Percentiles rank a stretch among this genome's conserved stretches.
Conservation (phyloP, 2,888 invertebrate genomes). For the Melolontha melolontha region DNA sequence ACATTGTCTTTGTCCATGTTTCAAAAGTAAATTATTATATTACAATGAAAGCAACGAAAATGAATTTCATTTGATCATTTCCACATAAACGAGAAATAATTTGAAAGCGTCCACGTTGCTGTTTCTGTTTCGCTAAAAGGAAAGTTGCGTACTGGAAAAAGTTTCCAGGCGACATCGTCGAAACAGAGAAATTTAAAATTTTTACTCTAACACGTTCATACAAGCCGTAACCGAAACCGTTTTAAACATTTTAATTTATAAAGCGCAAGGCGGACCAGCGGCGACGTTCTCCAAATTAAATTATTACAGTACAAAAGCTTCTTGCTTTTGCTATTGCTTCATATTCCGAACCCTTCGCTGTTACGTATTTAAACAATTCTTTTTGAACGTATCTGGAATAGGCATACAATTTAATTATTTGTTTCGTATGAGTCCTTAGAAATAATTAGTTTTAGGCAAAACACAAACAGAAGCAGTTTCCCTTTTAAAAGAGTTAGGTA, state of each 20-base stretch:
- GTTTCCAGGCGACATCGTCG: constrained; percentile 24
- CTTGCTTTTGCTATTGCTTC: constrained; percentile 26
- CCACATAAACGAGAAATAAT: constrained; percentile 12
- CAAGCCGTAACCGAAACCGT: constrained; percentile 2
- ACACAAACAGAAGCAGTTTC: background rate
- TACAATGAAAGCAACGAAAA: constrained; percentile 4
- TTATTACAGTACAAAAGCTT: constrained; percentile 31
- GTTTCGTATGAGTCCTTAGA: background rate
- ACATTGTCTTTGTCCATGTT: background rate
- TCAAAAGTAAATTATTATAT: constrained; percentile 1
- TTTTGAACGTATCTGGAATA: constrained; percentile 4
- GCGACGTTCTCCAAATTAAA: constrained; percentile 31
- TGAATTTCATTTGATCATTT: constrained; percentile 16
- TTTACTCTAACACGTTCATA: constrained; percentile 25
- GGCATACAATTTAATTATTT: constrained; percentile 21
- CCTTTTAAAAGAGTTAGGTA: constrained; percentile 10
- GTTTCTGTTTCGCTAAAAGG: constrained; percentile 17
- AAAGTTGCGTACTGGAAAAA: constrained; percentile 23
- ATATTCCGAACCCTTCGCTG: background rate
- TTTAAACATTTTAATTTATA: constrained; percentile 35
- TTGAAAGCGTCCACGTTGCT: constrained; percentile 5
- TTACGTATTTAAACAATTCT: constrained; percentile 19
- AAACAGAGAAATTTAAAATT: constrained; percentile 31
- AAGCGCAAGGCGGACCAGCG: constrained; percentile 26
- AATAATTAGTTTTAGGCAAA: constrained; percentile 7